A percentile compares a stretch with the other conserved stretches of the same genome.
These are phyloP conservation scores for Chaetops frenatus DNA, from an alignment of 2,113 vertebrate genomes.

Conservation along the genomic window DNA sequence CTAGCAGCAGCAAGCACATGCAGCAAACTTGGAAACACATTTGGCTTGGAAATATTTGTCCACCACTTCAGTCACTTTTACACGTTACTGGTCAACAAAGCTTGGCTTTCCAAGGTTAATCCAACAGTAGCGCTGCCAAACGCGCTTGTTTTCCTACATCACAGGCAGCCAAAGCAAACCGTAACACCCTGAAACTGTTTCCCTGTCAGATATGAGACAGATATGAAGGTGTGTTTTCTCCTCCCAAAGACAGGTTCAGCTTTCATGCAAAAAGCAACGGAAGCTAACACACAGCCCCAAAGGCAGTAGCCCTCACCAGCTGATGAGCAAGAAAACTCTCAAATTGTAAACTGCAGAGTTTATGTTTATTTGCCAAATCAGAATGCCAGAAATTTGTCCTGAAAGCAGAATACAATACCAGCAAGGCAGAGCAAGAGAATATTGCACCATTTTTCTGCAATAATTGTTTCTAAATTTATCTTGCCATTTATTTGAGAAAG, in stretches of 20 bases:
- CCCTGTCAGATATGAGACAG: neutral
- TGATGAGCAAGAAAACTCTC: neutral
- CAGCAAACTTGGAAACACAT: neutral
- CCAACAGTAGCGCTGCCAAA: neutral
- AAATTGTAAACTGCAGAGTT: neutral
- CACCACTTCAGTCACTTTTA: neutral
- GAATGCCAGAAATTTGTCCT: neutral
- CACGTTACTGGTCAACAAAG: neutral
- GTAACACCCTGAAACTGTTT: neutral
- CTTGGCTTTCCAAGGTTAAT: conserved; percentile 45
- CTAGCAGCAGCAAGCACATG: neutral
- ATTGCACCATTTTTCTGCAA: neutral
- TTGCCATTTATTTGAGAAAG: neutral
- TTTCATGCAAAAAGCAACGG: neutral
- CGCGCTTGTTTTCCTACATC: neutral
- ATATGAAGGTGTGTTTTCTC: neutral
- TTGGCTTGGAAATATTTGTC: neutral
- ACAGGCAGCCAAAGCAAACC: conserved; percentile 21
- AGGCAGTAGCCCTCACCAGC: neutral
- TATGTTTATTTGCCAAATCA: neutral
- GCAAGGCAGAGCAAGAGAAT: neutral
- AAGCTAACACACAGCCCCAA: neutral
- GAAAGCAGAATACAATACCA: neutral
- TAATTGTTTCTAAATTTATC: conserved; percentile 23
- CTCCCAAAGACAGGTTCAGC: neutral